Evolutionary conservation across 2,888 invertebrate species (phyloP).

Genomic region (Lamellibrachia columna): DNA sequence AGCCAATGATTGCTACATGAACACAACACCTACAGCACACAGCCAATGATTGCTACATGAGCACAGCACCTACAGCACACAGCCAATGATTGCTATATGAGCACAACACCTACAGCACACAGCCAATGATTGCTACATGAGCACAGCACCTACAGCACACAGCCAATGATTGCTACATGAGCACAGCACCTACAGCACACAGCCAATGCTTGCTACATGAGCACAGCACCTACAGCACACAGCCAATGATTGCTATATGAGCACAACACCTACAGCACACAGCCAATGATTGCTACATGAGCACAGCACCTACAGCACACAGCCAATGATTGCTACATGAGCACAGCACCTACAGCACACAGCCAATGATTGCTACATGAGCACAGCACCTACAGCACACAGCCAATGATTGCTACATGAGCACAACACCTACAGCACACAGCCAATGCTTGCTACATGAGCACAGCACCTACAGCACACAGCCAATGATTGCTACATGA

Average conservation of each 20-base stretch:
- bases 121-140: conserved; percentile 77
- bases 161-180: conserved; percentile 77
- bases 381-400: conserved; percentile 77
- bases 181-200: conserved; percentile 77
- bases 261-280: conserved; percentile 77
- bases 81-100: conserved; percentile 79
- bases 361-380: conserved; percentile 77
- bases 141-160: conserved; percentile 77
- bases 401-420: conserved; percentile 77
- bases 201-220: conserved; percentile 77
- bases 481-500: conserved; percentile 77
- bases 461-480: conserved; percentile 77
- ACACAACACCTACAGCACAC: too few relatives aligned
- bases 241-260: conserved; percentile 79
- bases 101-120: conserved; percentile 77
- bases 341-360: conserved; percentile 77
- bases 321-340: conserved; percentile 77
- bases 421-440: conserved; percentile 77
- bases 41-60: conserved; percentile 57
- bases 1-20: neutral
- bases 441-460: conserved; percentile 77
- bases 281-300: conserved; percentile 77
- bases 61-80: conserved; percentile 77
- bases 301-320: conserved; percentile 77
- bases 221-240: conserved; percentile 77